These are phyloP conservation scores for Erebia palarica DNA, from an alignment of 2,888 invertebrate species.

Conservation along the genomic window DNA sequence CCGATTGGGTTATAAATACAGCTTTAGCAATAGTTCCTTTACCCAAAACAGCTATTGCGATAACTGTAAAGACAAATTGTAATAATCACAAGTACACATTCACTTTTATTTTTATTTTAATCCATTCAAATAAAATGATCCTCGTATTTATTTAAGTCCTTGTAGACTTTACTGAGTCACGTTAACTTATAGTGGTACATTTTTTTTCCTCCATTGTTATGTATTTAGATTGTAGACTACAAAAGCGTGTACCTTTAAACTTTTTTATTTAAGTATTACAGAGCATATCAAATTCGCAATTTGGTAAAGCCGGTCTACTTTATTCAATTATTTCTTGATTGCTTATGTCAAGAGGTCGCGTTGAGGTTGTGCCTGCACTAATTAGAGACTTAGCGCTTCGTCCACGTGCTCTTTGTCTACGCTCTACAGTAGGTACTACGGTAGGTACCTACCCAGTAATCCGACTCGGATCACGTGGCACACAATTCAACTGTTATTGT, in stretches of 20 bases:
- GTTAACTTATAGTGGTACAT: too few relatives aligned
- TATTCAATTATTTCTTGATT: slow-evolving; percentile 76
- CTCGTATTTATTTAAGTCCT: too few relatives aligned
- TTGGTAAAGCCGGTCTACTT: slow-evolving; percentile 68
- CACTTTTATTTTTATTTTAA: too few relatives aligned
- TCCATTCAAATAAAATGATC: too few relatives aligned
- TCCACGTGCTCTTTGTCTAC: slow-evolving; percentile 57
- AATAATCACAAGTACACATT: too few relatives aligned
- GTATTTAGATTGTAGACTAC: too few relatives aligned
- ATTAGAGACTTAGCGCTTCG: slow-evolving; percentile 70
- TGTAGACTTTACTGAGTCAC: too few relatives aligned
- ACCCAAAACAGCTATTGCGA: too few relatives aligned
- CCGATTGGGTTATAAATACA: too few relatives aligned
- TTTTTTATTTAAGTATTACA: slow-evolving; percentile 3
- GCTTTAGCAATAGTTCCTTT: too few relatives aligned
- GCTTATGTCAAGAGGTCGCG: slow-evolving; percentile 75
- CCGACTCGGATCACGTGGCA: slow-evolving; percentile 32
- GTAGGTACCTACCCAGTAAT: slow-evolving; percentile 31
- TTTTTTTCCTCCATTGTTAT: too few relatives aligned
- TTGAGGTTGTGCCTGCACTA: slow-evolving; percentile 70
- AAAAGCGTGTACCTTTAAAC: neutral
- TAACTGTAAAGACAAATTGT: too few relatives aligned
- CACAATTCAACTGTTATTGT: slow-evolving; percentile 18
- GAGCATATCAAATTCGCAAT: slow-evolving; percentile 59
- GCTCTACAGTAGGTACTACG: slow-evolving; percentile 21